phyloP scores from a whole-genome alignment of 1,140 invertebrate species.

The Drosophila truncata region DNA sequence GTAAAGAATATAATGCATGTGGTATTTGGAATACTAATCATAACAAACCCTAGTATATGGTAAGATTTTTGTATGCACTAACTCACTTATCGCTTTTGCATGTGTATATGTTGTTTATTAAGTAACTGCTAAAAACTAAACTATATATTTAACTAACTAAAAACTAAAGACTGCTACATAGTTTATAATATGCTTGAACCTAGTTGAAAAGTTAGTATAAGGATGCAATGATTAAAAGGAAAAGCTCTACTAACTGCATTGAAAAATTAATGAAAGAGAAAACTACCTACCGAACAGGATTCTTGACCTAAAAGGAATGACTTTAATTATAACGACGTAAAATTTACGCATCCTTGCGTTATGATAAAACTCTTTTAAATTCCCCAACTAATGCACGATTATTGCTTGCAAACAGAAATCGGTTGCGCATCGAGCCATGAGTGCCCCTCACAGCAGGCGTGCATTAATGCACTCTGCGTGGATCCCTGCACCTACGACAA shows the following conservation, averaged over 20 bases:
- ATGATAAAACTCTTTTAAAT: constrained; percentile 18
- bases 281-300: constrained; percentile 66
- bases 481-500: constrained; percentile 90
- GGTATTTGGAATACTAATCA: constrained; percentile 51
- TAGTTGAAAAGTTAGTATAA: constrained; percentile 28
- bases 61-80: constrained; percentile 47
- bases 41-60: not conserved
- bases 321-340: constrained; percentile 35
- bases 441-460: constrained; percentile 91
- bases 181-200: constrained; percentile 38
- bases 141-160: constrained; percentile 29
- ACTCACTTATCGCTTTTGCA: constrained; percentile 64
- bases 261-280: constrained; percentile 61
- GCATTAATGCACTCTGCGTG: constrained; percentile 91
- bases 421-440: constrained; percentile 90
- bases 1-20: constrained; percentile 34
- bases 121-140: constrained; percentile 48
- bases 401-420: constrained; percentile 86
- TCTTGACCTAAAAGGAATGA: constrained; percentile 66
- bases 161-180: constrained; percentile 46
- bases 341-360: constrained; percentile 25
- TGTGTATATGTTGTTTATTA: constrained; percentile 80
- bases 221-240: constrained; percentile 20
- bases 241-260: constrained; percentile 72
- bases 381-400: constrained; percentile 72